phyloP scores from a whole-genome alignment of 2,113 vertebrate genomes.

The Diadophis punctatus region DNA sequence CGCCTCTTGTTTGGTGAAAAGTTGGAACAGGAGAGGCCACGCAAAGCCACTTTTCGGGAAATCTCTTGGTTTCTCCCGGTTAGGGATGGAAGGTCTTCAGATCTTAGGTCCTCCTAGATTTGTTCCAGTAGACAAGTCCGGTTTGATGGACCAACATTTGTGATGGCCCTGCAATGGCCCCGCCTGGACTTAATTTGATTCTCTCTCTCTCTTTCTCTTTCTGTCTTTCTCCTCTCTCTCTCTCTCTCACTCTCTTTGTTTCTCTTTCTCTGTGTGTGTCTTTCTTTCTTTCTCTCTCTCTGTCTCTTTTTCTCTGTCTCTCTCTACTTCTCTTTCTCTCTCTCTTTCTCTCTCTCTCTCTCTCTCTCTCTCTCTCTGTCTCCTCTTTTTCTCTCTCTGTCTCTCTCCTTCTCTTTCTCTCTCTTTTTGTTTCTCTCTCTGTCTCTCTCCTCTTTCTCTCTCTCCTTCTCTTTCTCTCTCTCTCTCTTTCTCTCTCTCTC shows the following conservation, averaged over 20 bases:
- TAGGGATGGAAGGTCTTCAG: not conserved
- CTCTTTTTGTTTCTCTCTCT: not conserved
- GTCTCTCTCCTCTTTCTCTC: too few species aligned
- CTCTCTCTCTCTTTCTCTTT: not conserved
- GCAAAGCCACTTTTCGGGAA: not conserved
- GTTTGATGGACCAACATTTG: not conserved
- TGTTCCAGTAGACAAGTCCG: too few species aligned
- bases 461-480: too few species aligned
- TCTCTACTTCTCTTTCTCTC: not conserved
- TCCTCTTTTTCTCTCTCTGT: too few species aligned
- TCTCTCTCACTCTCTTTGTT: not conserved
- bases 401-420: fast-evolving
- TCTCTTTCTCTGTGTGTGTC: not conserved
- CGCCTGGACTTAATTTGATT: not conserved
- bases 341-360: fast-evolving
- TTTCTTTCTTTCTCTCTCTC: not conserved
- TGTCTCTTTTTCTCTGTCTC: not conserved
- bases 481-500: too few species aligned
- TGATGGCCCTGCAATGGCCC: not conserved
- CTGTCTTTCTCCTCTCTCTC: not conserved
- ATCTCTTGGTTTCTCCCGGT: not conserved
- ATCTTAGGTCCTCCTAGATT: not conserved
- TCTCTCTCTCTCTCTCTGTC: not conserved
- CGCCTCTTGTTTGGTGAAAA: not conserved
- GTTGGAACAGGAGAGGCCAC: fast-evolving